Evolutionary conservation across 2,113 vertebrate species (phyloP), one percentile per base, ranked within the genome.

Genomic region (Rhea pennata): DNA sequence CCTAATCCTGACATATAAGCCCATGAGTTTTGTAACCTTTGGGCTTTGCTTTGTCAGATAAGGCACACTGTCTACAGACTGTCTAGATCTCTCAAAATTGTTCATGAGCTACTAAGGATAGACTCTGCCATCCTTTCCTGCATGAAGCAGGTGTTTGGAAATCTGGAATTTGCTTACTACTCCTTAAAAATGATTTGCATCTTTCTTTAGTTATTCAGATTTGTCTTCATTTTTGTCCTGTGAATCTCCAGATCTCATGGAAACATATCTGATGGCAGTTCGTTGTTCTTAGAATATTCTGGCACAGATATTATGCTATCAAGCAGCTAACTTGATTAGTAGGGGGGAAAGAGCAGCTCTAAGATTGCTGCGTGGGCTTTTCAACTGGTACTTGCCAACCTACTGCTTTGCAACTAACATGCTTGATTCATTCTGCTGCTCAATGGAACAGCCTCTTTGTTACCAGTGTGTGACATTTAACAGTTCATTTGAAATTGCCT

Each of bases 381-480:
- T 85, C 72, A 76, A 50, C 58, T 85, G 88, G 72, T 46, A 72
- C 69, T 86, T 87, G 75, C 88, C 75, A 39, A 46, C 82, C 74
- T 85, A 29, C 66, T 87, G 71, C 92, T 91, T 56, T 95, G 70
- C 89, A 90, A 82, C 77, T 91, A 39, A 85, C 72, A 70, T 36
- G 21, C 91, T 90, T 95, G 87, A 91, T 90, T 90, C 84, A 44
- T 95, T 94, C 77, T 95, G 84, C 58, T 0, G 0, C 20, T 73
- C 50, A 44, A 29, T 82, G 33, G 12, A 44, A 89, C 87, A 88
- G n/a, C 26, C 83, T 92, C 80, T 56, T 94, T 83, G 36, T 96
- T 87, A 56, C 75, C 23, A 5, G 71, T 73, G 24, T 95, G 92
- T 96, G 92, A 93, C 89, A 96, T 75, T 84, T 93, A 95, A 78